phyloP scores from a whole-genome alignment of 2,113 vertebrate genomes.

The Psammodynastes pulverulentus region DNA sequence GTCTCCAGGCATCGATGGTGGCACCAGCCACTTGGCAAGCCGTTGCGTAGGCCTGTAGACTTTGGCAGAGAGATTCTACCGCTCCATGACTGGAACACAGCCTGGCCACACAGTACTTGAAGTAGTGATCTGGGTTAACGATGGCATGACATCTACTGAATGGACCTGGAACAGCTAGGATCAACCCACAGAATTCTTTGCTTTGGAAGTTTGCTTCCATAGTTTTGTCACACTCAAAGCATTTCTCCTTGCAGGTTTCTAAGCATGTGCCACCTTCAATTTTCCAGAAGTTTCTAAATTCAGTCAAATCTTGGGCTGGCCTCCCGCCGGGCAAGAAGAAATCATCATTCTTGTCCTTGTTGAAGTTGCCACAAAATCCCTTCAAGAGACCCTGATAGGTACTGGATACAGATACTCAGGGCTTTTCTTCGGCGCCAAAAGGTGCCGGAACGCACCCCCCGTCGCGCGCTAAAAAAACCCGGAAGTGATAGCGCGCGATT shows the following conservation, averaged over 20 bases:
- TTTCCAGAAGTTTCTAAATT: slow-evolving; percentile 40
- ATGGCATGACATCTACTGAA: slow-evolving; percentile 53
- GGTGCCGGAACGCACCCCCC: too few species aligned
- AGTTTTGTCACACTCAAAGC: neutral
- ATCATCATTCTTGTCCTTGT: slow-evolving; percentile 41
- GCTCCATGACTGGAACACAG: slow-evolving; percentile 56
- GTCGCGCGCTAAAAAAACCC: too few species aligned
- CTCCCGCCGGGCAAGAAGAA: slow-evolving; percentile 19
- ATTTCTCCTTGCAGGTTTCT: slow-evolving; percentile 8
- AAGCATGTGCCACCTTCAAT: slow-evolving; percentile 14
- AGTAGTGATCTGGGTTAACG: slow-evolving; percentile 47
- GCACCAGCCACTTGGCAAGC: slow-evolving; percentile 57
- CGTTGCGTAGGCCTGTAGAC: slow-evolving; percentile 54
- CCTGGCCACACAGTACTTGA: slow-evolving; percentile 58
- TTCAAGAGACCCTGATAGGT: slow-evolving; percentile 20
- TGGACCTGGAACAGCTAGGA: slow-evolving; percentile 38
- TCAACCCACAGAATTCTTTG: slow-evolving; percentile 17
- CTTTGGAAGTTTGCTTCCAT: neutral
- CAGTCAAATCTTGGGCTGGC: neutral
- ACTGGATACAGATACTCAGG: slow-evolving; percentile 50
- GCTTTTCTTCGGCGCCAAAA: too few species aligned
- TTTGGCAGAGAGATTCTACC: slow-evolving; percentile 53
- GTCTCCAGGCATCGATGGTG: slow-evolving; percentile 66
- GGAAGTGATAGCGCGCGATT: too few species aligned
- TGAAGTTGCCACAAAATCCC: slow-evolving; percentile 54